Conservation (phyloP, 1,140 invertebrate species). For the Ceratina australensis region DNA sequence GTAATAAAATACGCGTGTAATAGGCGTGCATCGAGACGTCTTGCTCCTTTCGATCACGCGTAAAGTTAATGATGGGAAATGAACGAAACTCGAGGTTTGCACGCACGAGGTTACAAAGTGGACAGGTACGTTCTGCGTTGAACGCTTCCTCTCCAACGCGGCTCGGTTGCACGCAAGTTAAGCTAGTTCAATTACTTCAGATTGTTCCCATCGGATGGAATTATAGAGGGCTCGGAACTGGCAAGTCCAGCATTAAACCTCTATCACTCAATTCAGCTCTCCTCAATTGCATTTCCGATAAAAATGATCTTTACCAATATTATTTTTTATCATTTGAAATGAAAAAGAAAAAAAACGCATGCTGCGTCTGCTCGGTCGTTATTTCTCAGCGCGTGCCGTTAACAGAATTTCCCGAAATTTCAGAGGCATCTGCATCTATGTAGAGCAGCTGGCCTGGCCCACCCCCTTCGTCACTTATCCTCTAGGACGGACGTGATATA, state of each 20-base stretch:
- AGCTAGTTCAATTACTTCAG: conserved; percentile 48
- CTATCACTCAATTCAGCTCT: too few relatives aligned
- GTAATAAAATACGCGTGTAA: too few relatives aligned
- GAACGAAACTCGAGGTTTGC: conserved; percentile 26
- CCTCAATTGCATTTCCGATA: too few relatives aligned
- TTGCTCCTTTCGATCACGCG: conserved; percentile 10
- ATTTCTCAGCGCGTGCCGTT: conserved; percentile 18
- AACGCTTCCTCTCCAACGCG: conserved; percentile 16
- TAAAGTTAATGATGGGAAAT: conserved; percentile 13
- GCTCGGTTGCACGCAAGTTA: conserved; percentile 29
- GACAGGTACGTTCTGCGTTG: conserved; percentile 53
- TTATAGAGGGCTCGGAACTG: too few relatives aligned
- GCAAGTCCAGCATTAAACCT: too few relatives aligned
- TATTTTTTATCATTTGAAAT: not conserved
- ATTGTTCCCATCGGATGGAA: not conserved
- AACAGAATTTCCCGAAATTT: conserved; percentile 37
- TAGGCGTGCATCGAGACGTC: too few relatives aligned
- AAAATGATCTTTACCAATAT: too few relatives aligned
- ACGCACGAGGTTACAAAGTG: conserved; percentile 41
- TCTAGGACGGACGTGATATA: not conserved
- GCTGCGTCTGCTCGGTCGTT: not conserved
- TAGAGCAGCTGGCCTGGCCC: conserved; percentile 28
- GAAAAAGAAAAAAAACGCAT: not conserved
- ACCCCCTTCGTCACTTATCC: conserved; percentile 43
- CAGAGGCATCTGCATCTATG: conserved; percentile 49